Evolutionary conservation across 2,113 vertebrate genomes (phyloP).

Genomic region (Triplophysa dalaica): DNA sequence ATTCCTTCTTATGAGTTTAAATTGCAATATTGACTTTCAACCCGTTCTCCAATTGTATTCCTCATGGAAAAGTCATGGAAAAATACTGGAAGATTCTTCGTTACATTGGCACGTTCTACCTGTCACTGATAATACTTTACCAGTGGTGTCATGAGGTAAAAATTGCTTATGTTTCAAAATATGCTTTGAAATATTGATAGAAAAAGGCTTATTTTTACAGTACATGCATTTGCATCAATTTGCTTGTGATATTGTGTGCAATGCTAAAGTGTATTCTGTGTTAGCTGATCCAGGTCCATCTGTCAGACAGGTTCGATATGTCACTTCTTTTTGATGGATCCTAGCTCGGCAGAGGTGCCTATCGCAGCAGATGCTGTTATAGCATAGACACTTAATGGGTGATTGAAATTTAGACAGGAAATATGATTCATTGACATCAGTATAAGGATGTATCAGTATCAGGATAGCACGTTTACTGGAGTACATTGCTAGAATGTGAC

Average conservation of each 20-base stretch:
- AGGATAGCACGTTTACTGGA: not conserved
- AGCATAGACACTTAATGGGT: slow-evolving; percentile 10
- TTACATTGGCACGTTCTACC: not conserved
- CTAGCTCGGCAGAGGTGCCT: slow-evolving; percentile 16
- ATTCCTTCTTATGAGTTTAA: not conserved
- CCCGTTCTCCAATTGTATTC: not conserved
- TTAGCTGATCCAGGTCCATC: slow-evolving; percentile 27
- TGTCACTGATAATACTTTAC: not conserved
- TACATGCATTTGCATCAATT: too few relatives aligned
- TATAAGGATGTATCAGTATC: not conserved
- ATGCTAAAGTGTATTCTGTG: slow-evolving; percentile 5
- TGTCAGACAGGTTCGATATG: slow-evolving; percentile 31
- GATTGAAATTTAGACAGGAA: slow-evolving; percentile 1
- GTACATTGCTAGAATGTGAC: too few relatives aligned
- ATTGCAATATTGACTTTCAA: not conserved
- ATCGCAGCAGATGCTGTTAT: not conserved
- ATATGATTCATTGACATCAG: not conserved
- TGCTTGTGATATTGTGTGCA: not conserved
- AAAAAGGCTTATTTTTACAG: slow-evolving; percentile 27
- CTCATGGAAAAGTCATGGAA: not conserved
- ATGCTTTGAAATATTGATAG: not conserved
- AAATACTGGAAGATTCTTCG: not conserved
- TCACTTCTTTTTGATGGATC: slow-evolving; percentile 32
- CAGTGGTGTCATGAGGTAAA: not conserved
- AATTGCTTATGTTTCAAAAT: slow-evolving; percentile 1